These are phyloP conservation scores for Alosa alosa DNA, from an alignment of 2,113 vertebrate species.

Conservation along the genomic window DNA sequence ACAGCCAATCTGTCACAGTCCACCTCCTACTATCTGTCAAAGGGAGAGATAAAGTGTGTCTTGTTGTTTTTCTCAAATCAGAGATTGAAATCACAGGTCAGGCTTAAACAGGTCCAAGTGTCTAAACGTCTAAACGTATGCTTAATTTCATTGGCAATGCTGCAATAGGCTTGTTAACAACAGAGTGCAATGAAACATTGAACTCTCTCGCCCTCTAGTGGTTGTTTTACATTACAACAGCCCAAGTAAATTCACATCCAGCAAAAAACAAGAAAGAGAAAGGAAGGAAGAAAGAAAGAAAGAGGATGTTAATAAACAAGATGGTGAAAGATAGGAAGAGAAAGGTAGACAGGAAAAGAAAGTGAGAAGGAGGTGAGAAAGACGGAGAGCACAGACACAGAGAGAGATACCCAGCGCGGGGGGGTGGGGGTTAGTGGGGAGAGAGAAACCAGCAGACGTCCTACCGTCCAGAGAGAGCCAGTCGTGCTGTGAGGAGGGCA, in stretches of 20 bases:
- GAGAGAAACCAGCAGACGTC: neutral
- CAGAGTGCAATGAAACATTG: neutral
- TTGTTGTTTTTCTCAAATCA: neutral
- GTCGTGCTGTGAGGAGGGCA: constrained; percentile 98
- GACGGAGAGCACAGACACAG: neutral
- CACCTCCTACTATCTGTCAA: neutral
- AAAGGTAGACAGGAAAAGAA: neutral
- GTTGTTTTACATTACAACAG: neutral
- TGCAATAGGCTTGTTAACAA: neutral
- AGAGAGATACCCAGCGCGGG: neutral
- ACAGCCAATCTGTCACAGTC: neutral
- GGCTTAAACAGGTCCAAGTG: neutral
- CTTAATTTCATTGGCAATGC: neutral
- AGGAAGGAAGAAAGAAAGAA: neutral
- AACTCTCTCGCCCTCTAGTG: neutral
- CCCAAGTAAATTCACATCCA: neutral
- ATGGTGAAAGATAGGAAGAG: neutral
- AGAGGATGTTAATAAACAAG: neutral
- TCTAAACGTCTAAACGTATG: neutral
- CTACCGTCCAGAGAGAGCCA: constrained; percentile 98
- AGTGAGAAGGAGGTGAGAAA: neutral
- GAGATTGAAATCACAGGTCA: neutral
- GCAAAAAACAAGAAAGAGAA: neutral
- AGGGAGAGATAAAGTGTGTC: neutral
- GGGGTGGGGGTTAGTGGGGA: neutral